phyloP scores from a whole-genome alignment of 2,888 invertebrate species.

The Pachliopta kotzebuea region DNA sequence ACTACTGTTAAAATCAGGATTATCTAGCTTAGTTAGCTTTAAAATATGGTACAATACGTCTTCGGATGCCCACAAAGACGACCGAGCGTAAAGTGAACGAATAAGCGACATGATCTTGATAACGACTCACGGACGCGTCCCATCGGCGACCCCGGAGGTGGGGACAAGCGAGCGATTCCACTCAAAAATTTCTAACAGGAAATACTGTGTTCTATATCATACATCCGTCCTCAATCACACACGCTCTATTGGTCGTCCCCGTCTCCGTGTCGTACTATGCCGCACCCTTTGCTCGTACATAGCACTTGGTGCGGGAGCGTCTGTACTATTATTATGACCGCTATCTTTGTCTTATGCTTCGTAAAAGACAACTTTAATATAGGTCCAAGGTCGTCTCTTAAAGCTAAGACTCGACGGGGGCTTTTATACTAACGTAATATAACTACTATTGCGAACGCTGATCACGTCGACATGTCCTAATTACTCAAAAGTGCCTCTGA shows the following conservation, averaged over 20 bases:
- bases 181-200: slow-evolving; percentile 47
- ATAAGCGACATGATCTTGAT: slow-evolving; percentile 77
- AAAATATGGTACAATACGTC: slow-evolving; percentile 78
- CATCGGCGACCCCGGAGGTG: slow-evolving; percentile 67
- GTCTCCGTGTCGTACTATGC: slow-evolving; percentile 64
- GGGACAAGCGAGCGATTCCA: slow-evolving; percentile 77
- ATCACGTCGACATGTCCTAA: slow-evolving; percentile 64
- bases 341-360: slow-evolving; percentile 67
- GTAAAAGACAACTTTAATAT: slow-evolving; percentile 45
- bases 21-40: slow-evolving; percentile 59
- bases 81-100: slow-evolving; percentile 75
- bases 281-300: slow-evolving; percentile 52
- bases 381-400: slow-evolving; percentile 47
- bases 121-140: slow-evolving; percentile 75
- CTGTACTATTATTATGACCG: slow-evolving; percentile 68
- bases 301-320: slow-evolving; percentile 58
- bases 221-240: slow-evolving; percentile 69
- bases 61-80: slow-evolving; percentile 56
- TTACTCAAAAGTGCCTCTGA: slow-evolving; percentile 76
- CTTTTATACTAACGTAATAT: slow-evolving; percentile 71
- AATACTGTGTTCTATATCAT: slow-evolving; percentile 44
- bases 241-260: slow-evolving; percentile 75
- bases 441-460: slow-evolving; percentile 76
- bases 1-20: slow-evolving; percentile 73
- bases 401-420: slow-evolving; percentile 70